Evolutionary conservation across 2,888 invertebrate species (phyloP), one percentile per base, ranked within the genome.

Genomic region (Congeria kusceri): DNA sequence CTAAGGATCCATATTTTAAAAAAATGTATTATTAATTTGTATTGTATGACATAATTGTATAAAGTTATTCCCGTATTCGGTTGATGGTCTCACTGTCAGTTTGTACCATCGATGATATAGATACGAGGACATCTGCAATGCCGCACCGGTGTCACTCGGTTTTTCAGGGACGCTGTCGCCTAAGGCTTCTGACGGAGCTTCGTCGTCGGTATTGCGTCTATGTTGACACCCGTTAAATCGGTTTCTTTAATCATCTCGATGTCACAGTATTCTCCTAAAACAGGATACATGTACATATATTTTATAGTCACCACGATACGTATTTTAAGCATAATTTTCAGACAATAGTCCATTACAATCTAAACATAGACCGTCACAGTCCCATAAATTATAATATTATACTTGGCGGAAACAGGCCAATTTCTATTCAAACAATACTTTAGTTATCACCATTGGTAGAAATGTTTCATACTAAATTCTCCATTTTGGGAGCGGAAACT

Each of bases 51-150:
- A 7, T 39, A 39, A 39, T 11, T 39, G 15, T 39, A 15, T 13
- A 23, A 15, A 20, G 1, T n/a, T 53, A 23, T 2, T 53, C 13
- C 1, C n/a, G n/a, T 11, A 53, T 53, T 9, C 53, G 18, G 1
- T 23, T 9, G 11, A 18, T 25, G 13, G 5, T 46, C 67, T 74
- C 29, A 67, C 25, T 29, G 64, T 63, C 65, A 75, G 58, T 69
- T 69, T 75, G 23, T 69, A 69, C 63, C 64, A 64, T 46, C 75
- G 39, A 32, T 69, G 64, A 69, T 18, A 69, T n/a, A 68, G 23
- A 32, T 49, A 75, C 25, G 69, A 58, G 3, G 69, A 75, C 18
- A 32, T 75, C 46, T 65, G 69, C 5, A 69, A 57, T 15, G 69
- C 75, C 29, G 53, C 69, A 9, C 44, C 39, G n/a, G 64, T 64